phyloP scores from a whole-genome alignment of 2,888 invertebrate genomes.

The Drosophila borealis region DNA sequence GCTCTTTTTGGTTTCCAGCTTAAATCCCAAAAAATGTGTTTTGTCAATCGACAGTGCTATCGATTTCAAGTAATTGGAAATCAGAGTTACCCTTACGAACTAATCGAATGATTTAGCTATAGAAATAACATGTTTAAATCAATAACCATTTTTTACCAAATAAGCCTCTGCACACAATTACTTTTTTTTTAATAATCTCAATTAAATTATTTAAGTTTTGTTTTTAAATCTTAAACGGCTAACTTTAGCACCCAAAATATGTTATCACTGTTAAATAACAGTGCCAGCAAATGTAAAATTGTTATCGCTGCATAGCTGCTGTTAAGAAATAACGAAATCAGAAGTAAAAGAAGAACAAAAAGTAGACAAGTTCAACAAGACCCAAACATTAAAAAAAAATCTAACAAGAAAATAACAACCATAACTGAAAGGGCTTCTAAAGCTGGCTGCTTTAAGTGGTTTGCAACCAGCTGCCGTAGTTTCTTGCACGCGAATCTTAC shows the following conservation, averaged over 20 bases:
- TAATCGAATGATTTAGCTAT: slow-evolving; percentile 15
- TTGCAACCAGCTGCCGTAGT: background rate
- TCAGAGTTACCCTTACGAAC: background rate
- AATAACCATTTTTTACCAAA: background rate
- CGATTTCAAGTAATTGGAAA: background rate
- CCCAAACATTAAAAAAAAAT: slow-evolving; percentile 3
- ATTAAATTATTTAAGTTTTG: background rate
- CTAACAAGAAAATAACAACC: background rate
- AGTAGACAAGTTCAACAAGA: slow-evolving; percentile 4
- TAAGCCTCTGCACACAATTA: background rate
- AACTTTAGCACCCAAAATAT: background rate
- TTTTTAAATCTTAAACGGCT: background rate
- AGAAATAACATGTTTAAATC: background rate
- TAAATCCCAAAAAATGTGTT: slow-evolving; percentile 25
- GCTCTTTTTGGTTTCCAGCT: background rate
- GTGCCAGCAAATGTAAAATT: background rate
- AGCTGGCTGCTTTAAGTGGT: background rate
- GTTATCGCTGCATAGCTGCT: slow-evolving; percentile 28
- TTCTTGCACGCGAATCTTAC: background rate
- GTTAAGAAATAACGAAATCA: slow-evolving; percentile 31
- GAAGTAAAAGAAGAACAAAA: slow-evolving; percentile 2
- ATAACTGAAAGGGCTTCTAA: background rate
- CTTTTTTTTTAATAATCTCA: background rate
- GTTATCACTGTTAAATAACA: slow-evolving; percentile 19
- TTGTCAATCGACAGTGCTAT: background rate